Base-by-base conservation (phyloP, 1,140 invertebrate species). In the Ceratina calcarata region DNA sequence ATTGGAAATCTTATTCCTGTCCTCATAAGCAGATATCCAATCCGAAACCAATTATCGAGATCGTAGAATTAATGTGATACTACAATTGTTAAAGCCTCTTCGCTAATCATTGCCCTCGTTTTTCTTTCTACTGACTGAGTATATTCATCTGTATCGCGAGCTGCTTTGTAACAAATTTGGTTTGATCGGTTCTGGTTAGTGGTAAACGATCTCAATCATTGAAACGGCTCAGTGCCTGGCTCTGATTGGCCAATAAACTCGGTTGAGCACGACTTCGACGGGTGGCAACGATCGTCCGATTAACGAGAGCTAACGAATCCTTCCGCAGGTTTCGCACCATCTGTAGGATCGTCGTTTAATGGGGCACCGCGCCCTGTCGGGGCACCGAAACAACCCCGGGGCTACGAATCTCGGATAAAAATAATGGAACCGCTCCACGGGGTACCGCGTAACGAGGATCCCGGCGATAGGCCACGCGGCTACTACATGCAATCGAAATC, bases 291-390 rank as follows among this genome's bases (percentile, higher is more conserved):
- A 70, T 55, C 61, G 78, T 87, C 73, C 75, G 72, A 61, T 84
- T 92, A 92, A 92, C 88, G 86, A 91, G 84, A 82, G 64, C 89
- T 90, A 91, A 91, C 90, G 89, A 91, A 89, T 91, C 89, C 85
- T 83, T 89, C 87, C 83, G 84, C 86, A 89, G 88, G 27, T 32
- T 84, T 88, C 84, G 84, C 71, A 87, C 91, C 91, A 92, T 92
- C 90, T 91, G 91, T 87, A 90, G 86, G 84, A 86, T 87, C 78
- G 57, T 78, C 69, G 84, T 80, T 90, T 32, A 90, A 91, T 86
- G 78, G 89, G 85, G 71, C 32, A 67, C 70, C 66, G 76, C 70
- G 27, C 27, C 81, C 84, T 83, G 87, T 72, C 75, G 81, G 79
- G 84, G 82, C 67, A 1, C 68, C 80, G 51, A 73, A 76, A 32